phyloP scores from a whole-genome alignment of 2,113 vertebrate species.

The Oryzias javanicus region DNA sequence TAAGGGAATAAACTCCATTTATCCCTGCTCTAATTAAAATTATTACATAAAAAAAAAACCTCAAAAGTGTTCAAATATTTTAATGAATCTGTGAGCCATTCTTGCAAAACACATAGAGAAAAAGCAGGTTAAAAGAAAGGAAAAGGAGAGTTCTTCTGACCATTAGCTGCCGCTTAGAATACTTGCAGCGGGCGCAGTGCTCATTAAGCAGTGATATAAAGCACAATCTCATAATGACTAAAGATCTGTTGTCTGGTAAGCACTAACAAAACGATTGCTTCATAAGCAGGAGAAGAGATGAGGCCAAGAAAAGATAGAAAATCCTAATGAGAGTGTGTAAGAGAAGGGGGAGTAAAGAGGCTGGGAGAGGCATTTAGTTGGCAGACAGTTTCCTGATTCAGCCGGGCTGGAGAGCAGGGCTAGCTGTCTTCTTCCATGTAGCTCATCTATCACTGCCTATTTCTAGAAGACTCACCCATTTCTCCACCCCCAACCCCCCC shows the following conservation, averaged over 20 bases:
- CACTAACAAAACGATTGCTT: slow-evolving; percentile 74
- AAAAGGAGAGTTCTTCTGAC: slow-evolving; percentile 39
- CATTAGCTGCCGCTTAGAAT: slow-evolving; percentile 57
- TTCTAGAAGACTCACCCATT: slow-evolving; percentile 67
- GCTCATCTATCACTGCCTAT: slow-evolving; percentile 79
- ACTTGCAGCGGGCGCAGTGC: slow-evolving; percentile 61
- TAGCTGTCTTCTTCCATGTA: slow-evolving; percentile 73
- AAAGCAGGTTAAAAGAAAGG: slow-evolving; percentile 12
- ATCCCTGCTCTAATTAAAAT: background rate
- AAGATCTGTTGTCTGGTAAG: slow-evolving; percentile 75
- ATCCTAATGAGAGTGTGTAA: slow-evolving; percentile 66
- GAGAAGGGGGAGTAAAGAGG: slow-evolving; percentile 26
- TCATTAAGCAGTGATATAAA: slow-evolving; percentile 74
- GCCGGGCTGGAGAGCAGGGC: slow-evolving; percentile 70
- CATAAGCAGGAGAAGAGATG: slow-evolving; percentile 68
- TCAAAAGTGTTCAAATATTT: slow-evolving; percentile 37
- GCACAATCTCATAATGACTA: slow-evolving; percentile 72
- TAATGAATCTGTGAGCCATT: slow-evolving; percentile 33
- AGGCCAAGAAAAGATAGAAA: slow-evolving; percentile 56
- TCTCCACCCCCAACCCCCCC: slow-evolving; percentile 15
- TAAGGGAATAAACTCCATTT: background rate
- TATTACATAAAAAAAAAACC: background rate
- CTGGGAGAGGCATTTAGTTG: slow-evolving; percentile 62
- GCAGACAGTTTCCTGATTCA: slow-evolving; percentile 78
- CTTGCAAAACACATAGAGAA: background rate